Evolutionary conservation across 2,797 vertebrate genomes (phyloP), one percentile per base, ranked within the genome.

Genomic region (Hippoglossus hippoglossus): DNA sequence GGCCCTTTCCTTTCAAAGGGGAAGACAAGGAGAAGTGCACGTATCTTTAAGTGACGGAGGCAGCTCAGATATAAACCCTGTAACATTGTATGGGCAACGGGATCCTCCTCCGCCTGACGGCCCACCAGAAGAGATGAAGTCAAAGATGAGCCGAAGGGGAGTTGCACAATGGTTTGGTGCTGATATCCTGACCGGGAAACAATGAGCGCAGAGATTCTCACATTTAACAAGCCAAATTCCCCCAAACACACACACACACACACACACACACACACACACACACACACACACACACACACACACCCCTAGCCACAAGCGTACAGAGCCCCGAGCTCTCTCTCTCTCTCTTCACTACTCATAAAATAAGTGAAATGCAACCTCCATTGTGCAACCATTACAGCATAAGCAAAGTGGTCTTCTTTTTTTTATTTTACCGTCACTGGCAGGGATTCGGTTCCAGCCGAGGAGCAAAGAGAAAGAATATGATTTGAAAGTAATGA

Each of bases 341-440:
- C 36, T 39, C 36, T 39, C 39, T 41, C 39, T 67, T 78, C 70
- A 83, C 76, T 47, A 54, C 90, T 87, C 89, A 74, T 87, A 89
- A 93, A 91, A 89, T 67, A 77, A 82, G 83, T 88, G 84, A 89
- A 91, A 91, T 69, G 86, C 74, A 89, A 87, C 82, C 83, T 81
- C 75, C 72, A 73, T 93, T 92, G 91, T 89, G 84, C 82, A 92
- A 89, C 79, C 86, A 86, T 88, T 89, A 84, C 77, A 75, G 74
- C 80, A 79, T 82, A 75, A 82, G 66, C 50, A 77, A 75, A 85
- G 84, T 53, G 61, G 46, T 53, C 47, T 73, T 54, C 77, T 65
- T 83, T 87, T 77, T 67, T 49, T 51, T 56, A 69, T 80, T 72
- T 71, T 46, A 46, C 44, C 18, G 41, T 84, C 80, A 64, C 60